Evolutionary conservation across 2,888 invertebrate species (phyloP), one percentile per base, ranked within the genome.

Genomic region (Ariolimax columbianus): DNA sequence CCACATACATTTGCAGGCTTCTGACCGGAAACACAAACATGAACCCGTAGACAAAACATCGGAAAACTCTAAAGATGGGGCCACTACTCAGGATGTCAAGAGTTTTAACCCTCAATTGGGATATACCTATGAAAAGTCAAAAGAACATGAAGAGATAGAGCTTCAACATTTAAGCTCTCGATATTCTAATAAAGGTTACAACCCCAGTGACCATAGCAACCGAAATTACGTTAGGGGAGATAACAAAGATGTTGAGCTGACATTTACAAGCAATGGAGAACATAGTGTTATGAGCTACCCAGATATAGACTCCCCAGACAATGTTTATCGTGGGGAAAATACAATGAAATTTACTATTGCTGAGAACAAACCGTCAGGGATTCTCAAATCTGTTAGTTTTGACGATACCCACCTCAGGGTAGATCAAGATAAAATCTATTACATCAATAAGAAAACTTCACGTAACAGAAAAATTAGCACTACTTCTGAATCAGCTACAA

Each of bases 351-450:
- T 33, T 51, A 23, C 2, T 47, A 30, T n/a, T 6, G 7, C 47
- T 40, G 33, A 30, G 63, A 59, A 38, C 1, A 43, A 40, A 30
- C 55, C 55, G 17, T 33, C 38, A 63, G 40, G 59, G 1, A 78
- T 78, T 11, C 38, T 38, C 1, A 81, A 81, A 55, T 81, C 38
- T 72, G 26, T 81, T 1, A 81, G 81, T 38, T 81, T 81, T 81
- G 81, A 81, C 26, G 81, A 81, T 2, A 19, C 70, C 0, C 81
- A 55, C 26, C 51, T 70, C 3, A 4, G 19, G 19, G 55, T 4
- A 23, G 38, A 47, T 11, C 33, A 33, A 17, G 40, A 36, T 4
- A 81, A 26, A 33, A 19, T 55, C 1, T 0, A 0, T 9, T 7
- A 17, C 0, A 14, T 59, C 26, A 63, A 26, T 43, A 66, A 66